phyloP scores from a whole-genome alignment of 2,797 vertebrate genomes.

The Lacerta bilineata region DNA sequence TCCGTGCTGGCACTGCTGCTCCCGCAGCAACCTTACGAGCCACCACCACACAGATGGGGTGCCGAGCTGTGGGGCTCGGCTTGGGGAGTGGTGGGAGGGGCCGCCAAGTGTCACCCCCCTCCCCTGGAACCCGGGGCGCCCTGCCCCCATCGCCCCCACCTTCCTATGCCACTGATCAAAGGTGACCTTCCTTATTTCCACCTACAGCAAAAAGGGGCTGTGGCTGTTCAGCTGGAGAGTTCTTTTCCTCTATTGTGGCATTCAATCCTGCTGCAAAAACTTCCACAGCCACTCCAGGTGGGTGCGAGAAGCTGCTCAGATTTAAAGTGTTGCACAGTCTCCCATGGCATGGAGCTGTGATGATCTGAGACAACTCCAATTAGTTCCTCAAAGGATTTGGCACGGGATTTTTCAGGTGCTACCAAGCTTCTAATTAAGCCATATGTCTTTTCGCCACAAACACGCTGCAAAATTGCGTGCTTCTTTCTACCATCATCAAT shows the following conservation, averaged over 20 bases:
- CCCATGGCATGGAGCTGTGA: neutral
- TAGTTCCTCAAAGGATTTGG: conserved; percentile 23
- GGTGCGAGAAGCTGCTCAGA: neutral
- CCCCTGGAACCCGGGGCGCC: too few relatives aligned
- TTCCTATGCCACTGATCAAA: too few relatives aligned
- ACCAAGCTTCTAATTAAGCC: conserved; percentile 38
- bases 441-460: conserved; percentile 20
- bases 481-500: conserved; percentile 1
- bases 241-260: neutral
- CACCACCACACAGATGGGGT: too few relatives aligned
- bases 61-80: too few relatives aligned
- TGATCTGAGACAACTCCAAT: conserved; percentile 17
- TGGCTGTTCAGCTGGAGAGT: neutral
- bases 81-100: too few relatives aligned
- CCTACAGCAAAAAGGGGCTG: too few relatives aligned
- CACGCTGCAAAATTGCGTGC: conserved; percentile 3
- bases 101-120: too few relatives aligned
- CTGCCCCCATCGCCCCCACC: too few relatives aligned
- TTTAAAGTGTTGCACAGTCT: neutral
- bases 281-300: neutral
- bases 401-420: neutral
- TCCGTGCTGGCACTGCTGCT: too few relatives aligned
- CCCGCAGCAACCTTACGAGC: too few relatives aligned
- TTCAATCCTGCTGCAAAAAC: neutral
- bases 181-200: too few relatives aligned